A percentile compares a stretch with the other conserved stretches of the same genome.
Evolutionary conservation across 2,797 vertebrate species (phyloP).

Genomic region (Pygocentrus nattereri): DNA sequence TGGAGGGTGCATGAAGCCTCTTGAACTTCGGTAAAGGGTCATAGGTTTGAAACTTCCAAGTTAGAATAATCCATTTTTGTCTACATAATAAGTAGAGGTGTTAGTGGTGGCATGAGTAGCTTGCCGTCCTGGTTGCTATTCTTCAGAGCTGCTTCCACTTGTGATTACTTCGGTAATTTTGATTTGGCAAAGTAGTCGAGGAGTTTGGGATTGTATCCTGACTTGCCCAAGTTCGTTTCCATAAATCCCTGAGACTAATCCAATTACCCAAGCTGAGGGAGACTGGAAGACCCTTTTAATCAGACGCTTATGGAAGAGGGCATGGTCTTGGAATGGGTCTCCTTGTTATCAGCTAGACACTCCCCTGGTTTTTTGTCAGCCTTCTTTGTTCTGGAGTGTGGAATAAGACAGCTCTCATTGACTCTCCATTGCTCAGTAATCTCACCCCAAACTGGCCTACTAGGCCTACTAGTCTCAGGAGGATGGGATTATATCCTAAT

Average conservation of each 20-base stretch:
- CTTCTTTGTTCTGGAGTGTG: conserved; percentile 78
- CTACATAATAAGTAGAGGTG: background rate
- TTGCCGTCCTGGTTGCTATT: background rate
- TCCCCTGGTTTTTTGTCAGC: conserved; percentile 65
- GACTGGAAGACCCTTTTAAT: conserved; percentile 85
- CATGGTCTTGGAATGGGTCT: conserved; percentile 78
- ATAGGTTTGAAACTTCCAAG: too few species aligned
- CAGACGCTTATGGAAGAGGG: conserved; percentile 80
- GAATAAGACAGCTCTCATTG: conserved; percentile 79
- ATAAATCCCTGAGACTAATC: conserved; percentile 88
- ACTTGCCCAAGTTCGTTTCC: conserved; percentile 82
- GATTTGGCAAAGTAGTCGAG: conserved; percentile 71
- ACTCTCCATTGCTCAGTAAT: conserved; percentile 78
- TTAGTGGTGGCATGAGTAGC: background rate
- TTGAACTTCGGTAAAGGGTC: too few species aligned
- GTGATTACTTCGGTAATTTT: conserved; percentile 64
- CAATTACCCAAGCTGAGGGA: conserved; percentile 83
- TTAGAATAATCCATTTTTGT: background rate
- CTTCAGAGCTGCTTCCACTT: conserved; percentile 4
- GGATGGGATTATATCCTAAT: conserved; percentile 83
- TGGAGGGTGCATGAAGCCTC: too few species aligned
- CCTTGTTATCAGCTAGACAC: conserved; percentile 81
- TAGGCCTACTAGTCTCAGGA: conserved; percentile 77
- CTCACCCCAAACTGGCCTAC: conserved; percentile 79
- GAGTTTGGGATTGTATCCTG: conserved; percentile 70